Conservation (phyloP, 1,140 invertebrate species). For the Pseudobourletiella spinata region DNA sequence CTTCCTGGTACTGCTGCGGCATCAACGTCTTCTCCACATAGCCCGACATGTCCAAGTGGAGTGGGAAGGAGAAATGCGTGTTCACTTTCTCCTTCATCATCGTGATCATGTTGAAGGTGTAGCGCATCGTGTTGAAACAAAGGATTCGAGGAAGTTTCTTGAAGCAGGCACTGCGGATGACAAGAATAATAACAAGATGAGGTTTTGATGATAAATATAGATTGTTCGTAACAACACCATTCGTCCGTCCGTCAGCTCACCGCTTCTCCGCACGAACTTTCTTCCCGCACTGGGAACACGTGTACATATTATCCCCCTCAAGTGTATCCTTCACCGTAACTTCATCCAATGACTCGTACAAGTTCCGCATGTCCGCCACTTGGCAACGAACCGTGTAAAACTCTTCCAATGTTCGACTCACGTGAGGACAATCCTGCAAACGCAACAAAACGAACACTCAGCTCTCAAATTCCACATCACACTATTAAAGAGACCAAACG, state of each 20-base stretch:
- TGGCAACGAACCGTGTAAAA: constrained; percentile 93
- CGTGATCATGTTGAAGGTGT: constrained; percentile 94
- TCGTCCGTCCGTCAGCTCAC: too few species aligned
- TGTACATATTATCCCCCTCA: constrained; percentile 96
- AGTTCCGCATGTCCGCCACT: constrained; percentile 90
- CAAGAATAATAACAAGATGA: too few species aligned
- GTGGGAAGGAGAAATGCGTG: constrained; percentile 93
- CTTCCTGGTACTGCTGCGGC: constrained; percentile 67
- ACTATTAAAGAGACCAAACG: too few species aligned
- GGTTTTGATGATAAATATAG: too few species aligned
- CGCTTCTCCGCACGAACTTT: constrained; percentile 89
- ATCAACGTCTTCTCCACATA: constrained; percentile 91
- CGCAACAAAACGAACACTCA: too few species aligned
- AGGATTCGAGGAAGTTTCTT: constrained; percentile 86
- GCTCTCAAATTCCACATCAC: too few species aligned
- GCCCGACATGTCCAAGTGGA: constrained; percentile 83
- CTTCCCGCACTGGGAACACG: constrained; percentile 86
- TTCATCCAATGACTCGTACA: constrained; percentile 89
- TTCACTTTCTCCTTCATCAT: constrained; percentile 97
- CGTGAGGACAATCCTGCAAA: constrained; percentile 78
- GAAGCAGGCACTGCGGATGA: constrained; percentile 76
- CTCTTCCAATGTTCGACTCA: constrained; percentile 85
- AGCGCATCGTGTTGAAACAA: constrained; percentile 96
- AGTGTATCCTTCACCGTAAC: constrained; percentile 92
- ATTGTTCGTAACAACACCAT: too few species aligned